These are phyloP conservation scores for Aeoliscus strigatus DNA, from an alignment of 2,797 vertebrate species.

Conservation along the genomic window DNA sequence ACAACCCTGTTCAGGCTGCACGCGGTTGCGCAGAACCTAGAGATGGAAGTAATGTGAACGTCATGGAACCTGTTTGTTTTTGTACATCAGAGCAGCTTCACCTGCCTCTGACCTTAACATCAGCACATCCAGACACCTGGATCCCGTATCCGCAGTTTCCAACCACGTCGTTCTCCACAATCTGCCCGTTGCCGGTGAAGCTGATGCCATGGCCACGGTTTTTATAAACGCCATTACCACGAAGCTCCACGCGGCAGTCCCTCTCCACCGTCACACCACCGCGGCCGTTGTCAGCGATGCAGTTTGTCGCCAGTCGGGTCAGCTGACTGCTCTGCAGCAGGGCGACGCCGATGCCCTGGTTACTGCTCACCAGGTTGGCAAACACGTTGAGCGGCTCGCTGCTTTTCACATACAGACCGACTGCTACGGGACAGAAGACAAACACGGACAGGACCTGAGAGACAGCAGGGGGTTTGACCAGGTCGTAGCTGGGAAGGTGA, in stretches of 20 bases:
- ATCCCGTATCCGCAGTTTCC: slow-evolving; percentile 82
- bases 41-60: slow-evolving; percentile 12
- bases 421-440: slow-evolving; percentile 77
- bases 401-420: slow-evolving; percentile 88
- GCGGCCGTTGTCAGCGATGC: slow-evolving; percentile 80
- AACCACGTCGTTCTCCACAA: slow-evolving; percentile 85
- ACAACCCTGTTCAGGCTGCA: slow-evolving; percentile 81
- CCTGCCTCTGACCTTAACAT: slow-evolving; percentile 78
- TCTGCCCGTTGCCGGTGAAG: slow-evolving; percentile 79
- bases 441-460: too few species aligned
- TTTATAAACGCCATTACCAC: slow-evolving; percentile 86
- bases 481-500: too few species aligned
- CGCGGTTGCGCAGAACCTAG: slow-evolving; percentile 85
- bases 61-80: neutral
- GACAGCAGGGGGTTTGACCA: neutral
- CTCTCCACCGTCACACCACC: slow-evolving; percentile 81
- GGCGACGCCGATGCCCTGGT: slow-evolving; percentile 75
- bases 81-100: neutral
- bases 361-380: slow-evolving; percentile 81
- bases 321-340: slow-evolving; percentile 86
- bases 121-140: slow-evolving; percentile 76
- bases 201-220: slow-evolving; percentile 81
- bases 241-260: slow-evolving; percentile 83
- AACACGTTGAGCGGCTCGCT: slow-evolving; percentile 82
- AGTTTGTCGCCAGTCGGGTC: slow-evolving; percentile 82